A percentile compares a stretch with the other conserved stretches of the same genome.
These are phyloP conservation scores for Drosophila carrolli DNA, from an alignment of 1,140 invertebrate genomes.

Conservation along the genomic window DNA sequence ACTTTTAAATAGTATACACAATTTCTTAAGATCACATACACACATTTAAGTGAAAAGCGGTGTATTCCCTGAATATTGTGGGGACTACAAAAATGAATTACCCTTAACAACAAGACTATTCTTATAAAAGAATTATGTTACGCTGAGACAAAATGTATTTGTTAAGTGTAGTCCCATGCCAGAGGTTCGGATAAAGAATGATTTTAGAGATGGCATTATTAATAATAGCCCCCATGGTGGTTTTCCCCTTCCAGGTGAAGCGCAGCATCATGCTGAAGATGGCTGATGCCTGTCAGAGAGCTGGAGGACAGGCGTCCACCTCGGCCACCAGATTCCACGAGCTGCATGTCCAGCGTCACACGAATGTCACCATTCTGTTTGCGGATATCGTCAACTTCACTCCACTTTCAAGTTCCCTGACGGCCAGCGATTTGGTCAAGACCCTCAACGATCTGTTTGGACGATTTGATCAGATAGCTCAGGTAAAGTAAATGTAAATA, in stretches of 20 bases:
- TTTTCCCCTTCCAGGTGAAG: constrained; percentile 89
- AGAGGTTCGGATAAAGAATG: too few species aligned
- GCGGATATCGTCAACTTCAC: constrained; percentile 99
- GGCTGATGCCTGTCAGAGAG: constrained; percentile 93
- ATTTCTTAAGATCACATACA: too few species aligned
- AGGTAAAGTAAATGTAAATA: constrained; percentile 86
- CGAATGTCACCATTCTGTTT: constrained; percentile 98
- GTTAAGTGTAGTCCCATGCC: too few species aligned
- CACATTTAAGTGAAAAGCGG: too few species aligned
- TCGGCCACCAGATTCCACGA: constrained; percentile 97
- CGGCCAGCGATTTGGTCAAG: constrained; percentile 97
- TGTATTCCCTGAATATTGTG: too few species aligned
- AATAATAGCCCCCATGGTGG: background rate
- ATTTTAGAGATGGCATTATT: too few species aligned
- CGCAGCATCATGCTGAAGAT: constrained; percentile 97
- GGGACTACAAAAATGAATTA: too few species aligned
- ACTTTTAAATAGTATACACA: too few species aligned
- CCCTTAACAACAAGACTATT: too few species aligned
- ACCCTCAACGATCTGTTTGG: constrained; percentile 98
- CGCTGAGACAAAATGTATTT: too few species aligned
- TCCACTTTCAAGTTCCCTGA: constrained; percentile 95
- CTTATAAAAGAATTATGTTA: too few species aligned
- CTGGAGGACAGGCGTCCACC: constrained; percentile 87
- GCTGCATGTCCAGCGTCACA: constrained; percentile 98
- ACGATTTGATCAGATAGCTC: constrained; percentile 98